These are phyloP conservation scores for Heptranchias perlo DNA, from an alignment of 2,113 vertebrate genomes.

Conservation along the genomic window DNA sequence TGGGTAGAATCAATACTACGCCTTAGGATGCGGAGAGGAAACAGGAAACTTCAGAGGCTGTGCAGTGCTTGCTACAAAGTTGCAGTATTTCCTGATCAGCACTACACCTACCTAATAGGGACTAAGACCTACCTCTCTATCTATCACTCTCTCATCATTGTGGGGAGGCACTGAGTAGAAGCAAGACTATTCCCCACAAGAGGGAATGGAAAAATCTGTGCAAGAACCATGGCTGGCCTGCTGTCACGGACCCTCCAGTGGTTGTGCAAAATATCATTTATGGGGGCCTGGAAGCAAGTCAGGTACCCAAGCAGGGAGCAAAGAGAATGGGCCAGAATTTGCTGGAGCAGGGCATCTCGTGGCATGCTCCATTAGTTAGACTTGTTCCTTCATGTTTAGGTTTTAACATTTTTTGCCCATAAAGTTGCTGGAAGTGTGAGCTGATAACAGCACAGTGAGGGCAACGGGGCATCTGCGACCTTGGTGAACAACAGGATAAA, in stretches of 20 bases:
- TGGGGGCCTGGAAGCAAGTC: neutral
- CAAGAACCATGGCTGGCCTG: neutral
- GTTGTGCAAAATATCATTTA: neutral
- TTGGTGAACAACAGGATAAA: too few relatives aligned
- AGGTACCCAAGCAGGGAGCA: neutral
- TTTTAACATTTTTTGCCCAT: too few relatives aligned
- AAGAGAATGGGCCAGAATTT: too few relatives aligned
- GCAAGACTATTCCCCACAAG: neutral
- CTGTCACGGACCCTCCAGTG: neutral
- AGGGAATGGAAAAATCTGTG: neutral
- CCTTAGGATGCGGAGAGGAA: neutral
- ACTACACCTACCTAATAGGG: too few relatives aligned
- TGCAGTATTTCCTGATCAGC: neutral
- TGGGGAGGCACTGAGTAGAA: neutral
- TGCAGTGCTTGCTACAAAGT: neutral
- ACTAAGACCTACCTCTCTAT: too few relatives aligned
- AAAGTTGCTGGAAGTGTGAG: too few relatives aligned
- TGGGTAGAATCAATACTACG: neutral
- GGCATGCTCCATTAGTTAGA: too few relatives aligned
- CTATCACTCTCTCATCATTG: too few relatives aligned
- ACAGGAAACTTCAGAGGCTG: neutral
- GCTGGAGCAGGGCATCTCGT: too few relatives aligned
- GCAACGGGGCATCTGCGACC: too few relatives aligned
- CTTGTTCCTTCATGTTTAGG: too few relatives aligned
- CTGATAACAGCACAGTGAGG: too few relatives aligned